Percentiles rank a stretch among this genome's conserved stretches.
These are phyloP conservation scores for Plestiodon gilberti DNA, from an alignment of 2,113 vertebrate species.

Conservation along the genomic window DNA sequence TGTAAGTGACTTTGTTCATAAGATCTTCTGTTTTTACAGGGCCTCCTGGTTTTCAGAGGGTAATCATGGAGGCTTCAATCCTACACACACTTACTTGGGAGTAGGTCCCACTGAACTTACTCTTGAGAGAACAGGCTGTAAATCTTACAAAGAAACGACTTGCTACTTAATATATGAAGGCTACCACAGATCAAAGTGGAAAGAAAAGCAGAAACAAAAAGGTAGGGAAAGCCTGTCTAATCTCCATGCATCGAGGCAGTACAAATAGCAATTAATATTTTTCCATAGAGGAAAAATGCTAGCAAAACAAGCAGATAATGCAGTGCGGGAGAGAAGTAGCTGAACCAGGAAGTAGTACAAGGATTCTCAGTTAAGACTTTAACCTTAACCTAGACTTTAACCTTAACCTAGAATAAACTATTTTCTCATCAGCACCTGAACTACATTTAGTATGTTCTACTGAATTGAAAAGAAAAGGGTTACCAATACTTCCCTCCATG, in stretches of 20 bases:
- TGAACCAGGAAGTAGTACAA: rapidly evolving
- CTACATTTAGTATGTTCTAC: background rate
- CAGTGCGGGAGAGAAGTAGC: background rate
- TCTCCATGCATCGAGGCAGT: background rate
- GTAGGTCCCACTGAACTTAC: background rate
- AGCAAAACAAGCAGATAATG: background rate
- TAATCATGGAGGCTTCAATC: background rate
- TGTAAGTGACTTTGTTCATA: background rate
- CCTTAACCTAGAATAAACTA: background rate
- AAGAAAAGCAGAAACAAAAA: background rate
- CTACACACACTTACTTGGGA: background rate
- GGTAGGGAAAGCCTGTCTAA: background rate
- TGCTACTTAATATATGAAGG: background rate
- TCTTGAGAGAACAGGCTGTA: background rate
- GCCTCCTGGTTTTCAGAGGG: background rate
- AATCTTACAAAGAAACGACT: background rate
- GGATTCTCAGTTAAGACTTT: background rate
- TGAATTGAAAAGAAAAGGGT: background rate
- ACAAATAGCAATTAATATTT: background rate
- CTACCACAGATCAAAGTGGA: background rate
- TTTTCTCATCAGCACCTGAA: background rate
- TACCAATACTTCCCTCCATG: background rate
- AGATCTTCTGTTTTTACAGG: background rate
- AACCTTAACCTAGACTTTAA: background rate
- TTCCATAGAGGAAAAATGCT: background rate